Evolutionary conservation across 2,113 vertebrate species (phyloP).

Genomic region (Heterotis niloticus): DNA sequence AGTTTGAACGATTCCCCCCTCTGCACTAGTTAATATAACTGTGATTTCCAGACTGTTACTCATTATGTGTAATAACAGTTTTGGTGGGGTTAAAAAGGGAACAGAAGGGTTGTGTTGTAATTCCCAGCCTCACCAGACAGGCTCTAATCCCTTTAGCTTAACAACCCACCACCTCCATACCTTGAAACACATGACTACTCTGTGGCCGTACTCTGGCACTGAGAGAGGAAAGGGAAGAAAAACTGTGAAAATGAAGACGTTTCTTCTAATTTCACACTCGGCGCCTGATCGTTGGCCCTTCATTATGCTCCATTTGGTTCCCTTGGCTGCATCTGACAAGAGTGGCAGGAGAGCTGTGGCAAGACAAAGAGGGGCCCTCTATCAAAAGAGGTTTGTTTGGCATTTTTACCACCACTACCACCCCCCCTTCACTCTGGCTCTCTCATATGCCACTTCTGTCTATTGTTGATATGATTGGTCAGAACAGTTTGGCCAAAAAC

Average conservation of each 20-base stretch:
- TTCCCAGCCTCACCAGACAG: slow-evolving; percentile 36
- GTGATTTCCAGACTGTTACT: too few relatives aligned
- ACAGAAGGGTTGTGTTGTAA: slow-evolving; percentile 22
- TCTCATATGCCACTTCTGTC: slow-evolving; percentile 54
- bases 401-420: slow-evolving; percentile 48
- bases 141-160: slow-evolving; percentile 38
- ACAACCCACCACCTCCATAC: slow-evolving; percentile 39
- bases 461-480: slow-evolving; percentile 39
- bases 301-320: slow-evolving; percentile 67
- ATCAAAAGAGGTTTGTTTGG: slow-evolving; percentile 67
- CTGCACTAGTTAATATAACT: too few relatives aligned
- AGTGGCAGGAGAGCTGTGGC: slow-evolving; percentile 40
- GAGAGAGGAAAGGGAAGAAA: slow-evolving; percentile 28
- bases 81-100: neutral
- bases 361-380: slow-evolving; percentile 64
- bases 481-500: neutral
- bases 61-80: too few relatives aligned
- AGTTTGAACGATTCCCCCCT: too few relatives aligned
- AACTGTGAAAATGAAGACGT: slow-evolving; percentile 72
- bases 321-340: slow-evolving; percentile 60
- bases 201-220: slow-evolving; percentile 29
- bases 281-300: slow-evolving; percentile 64
- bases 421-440: slow-evolving; percentile 48
- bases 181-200: slow-evolving; percentile 58
- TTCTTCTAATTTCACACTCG: slow-evolving; percentile 74